Evolutionary conservation across 2,797 vertebrate species (phyloP).

Genomic region (Myotis pilosus): DNA sequence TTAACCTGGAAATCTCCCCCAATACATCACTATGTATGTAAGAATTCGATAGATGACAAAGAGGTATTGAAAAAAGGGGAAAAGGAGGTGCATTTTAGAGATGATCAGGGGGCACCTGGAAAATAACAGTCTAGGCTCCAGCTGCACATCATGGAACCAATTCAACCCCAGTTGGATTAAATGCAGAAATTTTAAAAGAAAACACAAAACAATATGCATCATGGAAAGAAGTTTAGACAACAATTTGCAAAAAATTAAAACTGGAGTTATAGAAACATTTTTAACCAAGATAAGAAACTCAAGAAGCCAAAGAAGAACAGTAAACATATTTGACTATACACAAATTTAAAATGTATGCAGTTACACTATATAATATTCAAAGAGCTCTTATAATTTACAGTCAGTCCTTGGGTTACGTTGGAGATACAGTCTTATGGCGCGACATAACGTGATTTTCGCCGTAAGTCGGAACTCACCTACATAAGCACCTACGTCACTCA

Average conservation of each 20-base stretch:
- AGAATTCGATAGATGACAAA: background rate
- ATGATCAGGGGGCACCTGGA: background rate
- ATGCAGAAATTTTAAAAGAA: background rate
- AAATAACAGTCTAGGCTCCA: background rate
- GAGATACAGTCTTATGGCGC: too few relatives aligned
- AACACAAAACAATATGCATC: background rate
- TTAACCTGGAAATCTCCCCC: background rate
- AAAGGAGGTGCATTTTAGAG: background rate
- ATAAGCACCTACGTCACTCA: too few relatives aligned
- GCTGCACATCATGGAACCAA: background rate
- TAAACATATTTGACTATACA: background rate
- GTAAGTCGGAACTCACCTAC: too few relatives aligned
- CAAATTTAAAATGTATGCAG: background rate
- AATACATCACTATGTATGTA: background rate
- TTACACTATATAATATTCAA: background rate
- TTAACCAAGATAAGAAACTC: background rate
- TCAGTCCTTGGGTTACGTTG: too few relatives aligned
- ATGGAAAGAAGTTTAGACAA: background rate
- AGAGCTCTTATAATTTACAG: background rate
- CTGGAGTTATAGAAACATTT: background rate
- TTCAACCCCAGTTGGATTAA: background rate
- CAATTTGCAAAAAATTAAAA: background rate
- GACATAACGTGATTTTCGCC: too few relatives aligned
- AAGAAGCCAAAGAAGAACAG: background rate
- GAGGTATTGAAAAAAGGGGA: background rate